A percentile compares a stretch with the other conserved stretches of the same genome.
Conservation (phyloP, 2,888 invertebrate species). For the Eristalinus sepulchralis region DNA sequence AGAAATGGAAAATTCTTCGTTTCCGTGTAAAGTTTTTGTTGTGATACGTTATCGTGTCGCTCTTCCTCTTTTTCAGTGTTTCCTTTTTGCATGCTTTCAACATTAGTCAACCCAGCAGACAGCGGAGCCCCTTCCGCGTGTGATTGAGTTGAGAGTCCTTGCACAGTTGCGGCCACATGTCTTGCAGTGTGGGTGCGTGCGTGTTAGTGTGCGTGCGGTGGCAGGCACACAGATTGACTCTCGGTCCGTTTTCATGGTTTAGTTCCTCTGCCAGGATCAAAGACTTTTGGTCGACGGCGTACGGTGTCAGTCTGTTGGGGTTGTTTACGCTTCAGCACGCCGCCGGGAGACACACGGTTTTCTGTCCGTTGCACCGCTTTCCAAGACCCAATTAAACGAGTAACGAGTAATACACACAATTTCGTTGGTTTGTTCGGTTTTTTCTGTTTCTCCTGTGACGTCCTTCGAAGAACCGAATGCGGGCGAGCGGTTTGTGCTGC, state of each 20-base stretch:
- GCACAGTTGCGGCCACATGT: background rate
- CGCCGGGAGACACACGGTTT: slow-evolving; percentile 45
- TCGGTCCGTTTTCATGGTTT: slow-evolving; percentile 56
- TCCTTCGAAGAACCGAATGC: background rate
- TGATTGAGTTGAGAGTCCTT: slow-evolving; percentile 39
- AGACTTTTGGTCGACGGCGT: slow-evolving; percentile 59
- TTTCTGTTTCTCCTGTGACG: background rate
- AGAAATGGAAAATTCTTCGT: slow-evolving; percentile 13
- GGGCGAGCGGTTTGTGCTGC: background rate
- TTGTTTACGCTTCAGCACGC: slow-evolving; percentile 52
- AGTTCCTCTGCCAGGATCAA: slow-evolving; percentile 59
- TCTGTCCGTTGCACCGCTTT: slow-evolving; percentile 38
- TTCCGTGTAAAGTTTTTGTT: slow-evolving; percentile 22
- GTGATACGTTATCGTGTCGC: slow-evolving; percentile 6
- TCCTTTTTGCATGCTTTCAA: slow-evolving; percentile 59
- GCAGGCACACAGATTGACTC: slow-evolving; percentile 37
- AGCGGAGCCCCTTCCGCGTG: slow-evolving; percentile 49
- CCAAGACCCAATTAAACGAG: slow-evolving; percentile 38
- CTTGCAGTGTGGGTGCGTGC: slow-evolving; percentile 9
- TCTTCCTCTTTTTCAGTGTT: slow-evolving; percentile 53
- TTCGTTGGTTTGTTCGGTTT: background rate
- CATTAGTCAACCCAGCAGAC: slow-evolving; percentile 57
- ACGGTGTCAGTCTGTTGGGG: slow-evolving; percentile 57
- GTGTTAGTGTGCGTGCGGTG: background rate
- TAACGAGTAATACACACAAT: background rate